A percentile compares a stretch with the other conserved stretches of the same genome.
These are phyloP conservation scores for Sylvia atricapilla DNA, from an alignment of 2,113 vertebrate genomes.

Conservation along the genomic window DNA sequence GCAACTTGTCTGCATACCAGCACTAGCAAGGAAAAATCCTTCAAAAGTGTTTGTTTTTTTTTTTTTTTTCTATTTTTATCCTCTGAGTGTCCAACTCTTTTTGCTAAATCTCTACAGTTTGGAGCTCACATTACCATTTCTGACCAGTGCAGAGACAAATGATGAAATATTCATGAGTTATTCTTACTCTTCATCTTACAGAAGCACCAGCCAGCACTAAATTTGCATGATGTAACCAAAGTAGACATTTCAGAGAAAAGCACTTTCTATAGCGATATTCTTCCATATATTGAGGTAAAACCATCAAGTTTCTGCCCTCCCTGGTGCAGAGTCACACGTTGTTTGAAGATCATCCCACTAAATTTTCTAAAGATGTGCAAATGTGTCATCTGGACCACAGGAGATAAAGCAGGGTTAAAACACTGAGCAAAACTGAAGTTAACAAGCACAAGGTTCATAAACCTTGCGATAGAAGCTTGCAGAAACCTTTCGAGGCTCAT, in stretches of 20 bases:
- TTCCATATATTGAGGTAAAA: background rate
- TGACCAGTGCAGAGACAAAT: conserved; percentile 48
- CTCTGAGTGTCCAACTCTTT: background rate
- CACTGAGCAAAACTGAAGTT: conserved; percentile 3
- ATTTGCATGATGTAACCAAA: conserved; percentile 27
- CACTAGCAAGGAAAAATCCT: background rate
- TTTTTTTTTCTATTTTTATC: background rate
- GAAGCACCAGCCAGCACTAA: conserved; percentile 13
- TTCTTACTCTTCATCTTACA: conserved; percentile 8
- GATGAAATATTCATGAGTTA: conserved; percentile 57
- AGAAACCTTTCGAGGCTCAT: conserved; percentile 23
- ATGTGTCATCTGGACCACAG: background rate
- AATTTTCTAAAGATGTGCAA: background rate
- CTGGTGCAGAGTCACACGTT: background rate
- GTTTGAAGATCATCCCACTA: background rate
- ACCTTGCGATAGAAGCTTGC: background rate
- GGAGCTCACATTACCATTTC: conserved; percentile 42
- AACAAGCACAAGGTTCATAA: conserved; percentile 24
- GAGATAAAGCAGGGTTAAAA: conserved; percentile 29
- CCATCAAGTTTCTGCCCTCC: background rate
- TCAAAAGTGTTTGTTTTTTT: background rate
- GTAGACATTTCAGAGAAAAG: background rate
- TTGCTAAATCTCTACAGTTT: background rate
- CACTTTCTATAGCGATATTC: background rate
- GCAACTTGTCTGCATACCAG: background rate